phyloP scores from a whole-genome alignment of 2,888 invertebrate genomes.

The Drosophila neotestacea region DNA sequence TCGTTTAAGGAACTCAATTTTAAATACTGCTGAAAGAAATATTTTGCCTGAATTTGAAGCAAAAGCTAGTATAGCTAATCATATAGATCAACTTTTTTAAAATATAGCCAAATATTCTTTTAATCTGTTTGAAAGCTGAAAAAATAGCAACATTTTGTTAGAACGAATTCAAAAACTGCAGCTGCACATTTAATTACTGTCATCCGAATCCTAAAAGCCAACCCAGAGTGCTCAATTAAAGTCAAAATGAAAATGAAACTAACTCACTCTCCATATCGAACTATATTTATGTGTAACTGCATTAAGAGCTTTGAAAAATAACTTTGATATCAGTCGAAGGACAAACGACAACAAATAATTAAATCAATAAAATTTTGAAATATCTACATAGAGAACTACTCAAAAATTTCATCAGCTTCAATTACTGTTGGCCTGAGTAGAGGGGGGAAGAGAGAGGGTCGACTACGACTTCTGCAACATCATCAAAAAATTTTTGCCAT shows the following conservation, averaged over 20 bases:
- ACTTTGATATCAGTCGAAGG: slow-evolving; percentile 42
- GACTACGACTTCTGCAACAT: slow-evolving; percentile 72
- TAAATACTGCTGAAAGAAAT: too few species aligned
- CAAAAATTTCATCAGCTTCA: slow-evolving; percentile 77
- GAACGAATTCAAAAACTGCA: not conserved
- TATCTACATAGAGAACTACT: slow-evolving; percentile 67
- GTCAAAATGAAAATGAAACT: not conserved
- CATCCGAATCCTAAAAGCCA: not conserved
- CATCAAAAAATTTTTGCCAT: slow-evolving; percentile 73
- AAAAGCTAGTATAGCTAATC: too few species aligned
- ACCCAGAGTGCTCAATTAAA: slow-evolving; percentile 29
- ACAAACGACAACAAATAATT: slow-evolving; percentile 63
- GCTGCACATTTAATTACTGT: slow-evolving; percentile 26
- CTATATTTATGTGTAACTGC: slow-evolving; percentile 22
- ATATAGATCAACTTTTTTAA: too few species aligned
- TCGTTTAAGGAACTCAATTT: too few species aligned
- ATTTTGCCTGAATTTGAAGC: too few species aligned
- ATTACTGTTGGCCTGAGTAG: slow-evolving; percentile 49
- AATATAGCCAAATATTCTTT: too few species aligned
- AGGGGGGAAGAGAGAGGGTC: not conserved
- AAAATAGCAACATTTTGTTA: not conserved
- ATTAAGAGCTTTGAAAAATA: slow-evolving; percentile 22
- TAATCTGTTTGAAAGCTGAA: not conserved
- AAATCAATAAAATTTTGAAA: slow-evolving; percentile 78
- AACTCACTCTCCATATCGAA: not conserved